Percentiles rank a stretch among this genome's conserved stretches.
phyloP scores from a whole-genome alignment of 64 coral and sea anemone genomes.

The Acropora yongei region DNA sequence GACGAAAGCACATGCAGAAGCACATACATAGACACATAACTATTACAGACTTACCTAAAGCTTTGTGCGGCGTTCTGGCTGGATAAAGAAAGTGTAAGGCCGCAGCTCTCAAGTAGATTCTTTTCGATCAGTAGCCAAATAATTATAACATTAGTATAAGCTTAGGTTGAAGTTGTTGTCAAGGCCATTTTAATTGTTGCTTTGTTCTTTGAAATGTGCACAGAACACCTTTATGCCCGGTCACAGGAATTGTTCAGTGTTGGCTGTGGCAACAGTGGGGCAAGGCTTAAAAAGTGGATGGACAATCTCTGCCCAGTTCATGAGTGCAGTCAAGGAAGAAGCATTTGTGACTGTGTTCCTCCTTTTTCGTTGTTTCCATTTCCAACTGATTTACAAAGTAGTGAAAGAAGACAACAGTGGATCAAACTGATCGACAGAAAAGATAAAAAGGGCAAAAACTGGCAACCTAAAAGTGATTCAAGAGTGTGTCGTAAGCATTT shows the following conservation, averaged over 20 bases:
- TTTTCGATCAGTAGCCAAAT: no score
- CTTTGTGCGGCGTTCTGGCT: no score
- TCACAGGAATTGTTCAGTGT: constrained; percentile 51
- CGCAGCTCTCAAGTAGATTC: no score
- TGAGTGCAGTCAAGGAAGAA: constrained; percentile 59
- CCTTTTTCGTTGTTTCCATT: constrained; percentile 38
- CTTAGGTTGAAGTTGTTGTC: background rate
- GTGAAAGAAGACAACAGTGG: constrained; percentile 50
- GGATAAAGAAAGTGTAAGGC: no score
- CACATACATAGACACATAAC: no score
- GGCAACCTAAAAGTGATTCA: constrained; percentile 69
- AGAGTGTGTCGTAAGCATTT: constrained; percentile 71
- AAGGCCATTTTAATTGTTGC: no score
- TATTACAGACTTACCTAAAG: no score
- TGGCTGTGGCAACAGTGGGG: constrained; percentile 74
- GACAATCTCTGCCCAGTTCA: background rate
- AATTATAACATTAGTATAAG: background rate
- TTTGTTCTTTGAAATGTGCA: background rate
- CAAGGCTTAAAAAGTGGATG: constrained; percentile 59
- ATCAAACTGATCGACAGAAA: constrained; percentile 67
- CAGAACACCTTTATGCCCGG: constrained; percentile 17
- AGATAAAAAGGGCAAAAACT: constrained; percentile 43
- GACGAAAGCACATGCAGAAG: no score
- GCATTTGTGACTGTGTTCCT: constrained; percentile 50
- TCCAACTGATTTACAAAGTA: constrained; percentile 50